Evolutionary conservation across 2,888 invertebrate genomes (phyloP).

Genomic region (Epirrhoe tristata): DNA sequence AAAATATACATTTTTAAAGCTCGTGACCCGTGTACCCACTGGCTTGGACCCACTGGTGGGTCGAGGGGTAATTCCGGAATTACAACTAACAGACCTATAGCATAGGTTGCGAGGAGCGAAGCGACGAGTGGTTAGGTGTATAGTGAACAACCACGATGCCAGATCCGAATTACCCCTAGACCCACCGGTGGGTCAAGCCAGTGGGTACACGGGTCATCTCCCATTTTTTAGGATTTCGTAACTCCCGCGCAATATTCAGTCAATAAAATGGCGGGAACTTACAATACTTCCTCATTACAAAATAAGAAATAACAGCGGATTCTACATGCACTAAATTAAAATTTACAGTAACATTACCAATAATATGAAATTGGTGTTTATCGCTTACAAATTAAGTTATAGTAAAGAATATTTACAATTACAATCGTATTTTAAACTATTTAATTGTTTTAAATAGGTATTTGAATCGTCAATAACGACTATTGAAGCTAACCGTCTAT

Average conservation of each 20-base stretch:
- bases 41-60: too few relatives aligned
- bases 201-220: too few relatives aligned
- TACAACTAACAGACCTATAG: too few relatives aligned
- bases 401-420: constrained; percentile 18
- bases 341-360: constrained; percentile 7
- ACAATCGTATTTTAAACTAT: constrained; percentile 9
- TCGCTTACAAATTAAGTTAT: constrained; percentile 2
- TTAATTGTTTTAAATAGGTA: constrained; percentile 6
- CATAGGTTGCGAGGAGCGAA: too few relatives aligned
- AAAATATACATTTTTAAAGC: constrained; percentile 27
- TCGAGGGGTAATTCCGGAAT: too few relatives aligned
- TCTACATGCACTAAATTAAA: constrained; percentile 23
- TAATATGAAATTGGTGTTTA: constrained; percentile 11
- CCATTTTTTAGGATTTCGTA: constrained; percentile 4
- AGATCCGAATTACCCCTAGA: too few relatives aligned
- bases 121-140: too few relatives aligned
- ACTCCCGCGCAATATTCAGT: constrained; percentile 19
- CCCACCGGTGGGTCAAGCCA: too few relatives aligned
- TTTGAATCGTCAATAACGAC: constrained; percentile 1
- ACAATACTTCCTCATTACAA: constrained; percentile 2
- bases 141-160: too few relatives aligned
- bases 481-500: neutral
- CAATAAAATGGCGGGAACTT: constrained; percentile 13
- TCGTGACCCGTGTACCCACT: too few relatives aligned
- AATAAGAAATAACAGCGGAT: constrained; percentile 18